Percentiles rank a stretch among this genome's conserved stretches.
phyloP scores from a whole-genome alignment of 2,797 vertebrate species.

The Phrynocephalus vlangalii region DNA sequence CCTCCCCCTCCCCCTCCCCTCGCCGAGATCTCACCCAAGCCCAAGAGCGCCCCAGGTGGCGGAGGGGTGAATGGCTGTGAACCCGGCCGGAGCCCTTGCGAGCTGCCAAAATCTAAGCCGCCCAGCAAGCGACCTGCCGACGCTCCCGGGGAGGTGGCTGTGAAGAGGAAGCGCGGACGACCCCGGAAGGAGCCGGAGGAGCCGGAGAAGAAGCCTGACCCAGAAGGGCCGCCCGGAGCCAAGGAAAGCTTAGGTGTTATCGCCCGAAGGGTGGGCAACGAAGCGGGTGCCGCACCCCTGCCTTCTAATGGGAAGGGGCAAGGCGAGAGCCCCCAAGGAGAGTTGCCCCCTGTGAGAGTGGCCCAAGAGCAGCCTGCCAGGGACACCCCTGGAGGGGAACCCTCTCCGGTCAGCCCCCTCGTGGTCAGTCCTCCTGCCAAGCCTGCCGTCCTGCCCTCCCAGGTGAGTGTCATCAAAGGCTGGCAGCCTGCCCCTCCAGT shows the following conservation, averaged over 20 bases:
- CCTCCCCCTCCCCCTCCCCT: not conserved
- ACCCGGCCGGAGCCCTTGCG: constrained; percentile 7
- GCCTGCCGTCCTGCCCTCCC: constrained; percentile 24
- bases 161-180: constrained; percentile 83
- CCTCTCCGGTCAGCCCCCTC: fast-evolving
- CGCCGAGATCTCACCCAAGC: not conserved
- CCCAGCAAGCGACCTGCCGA: constrained; percentile 63
- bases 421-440: fast-evolving
- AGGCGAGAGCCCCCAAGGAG: not conserved
- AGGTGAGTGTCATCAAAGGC: constrained; percentile 81
- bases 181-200: constrained; percentile 82
- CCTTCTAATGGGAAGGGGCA: constrained; percentile 11
- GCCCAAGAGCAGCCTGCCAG: not conserved
- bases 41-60: fast-evolving
- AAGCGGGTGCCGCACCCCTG: constrained; percentile 71
- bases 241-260: not conserved
- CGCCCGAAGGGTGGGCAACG: fast-evolving
- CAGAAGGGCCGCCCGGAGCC: fast-evolving
- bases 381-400: fast-evolving
- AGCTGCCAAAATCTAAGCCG: constrained; percentile 20
- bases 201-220: fast-evolving
- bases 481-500: not conserved
- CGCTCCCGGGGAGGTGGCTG: constrained; percentile 40
- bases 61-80: not conserved
- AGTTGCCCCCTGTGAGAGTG: fast-evolving